Evolutionary conservation across 2,113 vertebrate genomes (phyloP), one percentile per base, ranked within the genome.

Genomic region (Oceanites oceanicus): DNA sequence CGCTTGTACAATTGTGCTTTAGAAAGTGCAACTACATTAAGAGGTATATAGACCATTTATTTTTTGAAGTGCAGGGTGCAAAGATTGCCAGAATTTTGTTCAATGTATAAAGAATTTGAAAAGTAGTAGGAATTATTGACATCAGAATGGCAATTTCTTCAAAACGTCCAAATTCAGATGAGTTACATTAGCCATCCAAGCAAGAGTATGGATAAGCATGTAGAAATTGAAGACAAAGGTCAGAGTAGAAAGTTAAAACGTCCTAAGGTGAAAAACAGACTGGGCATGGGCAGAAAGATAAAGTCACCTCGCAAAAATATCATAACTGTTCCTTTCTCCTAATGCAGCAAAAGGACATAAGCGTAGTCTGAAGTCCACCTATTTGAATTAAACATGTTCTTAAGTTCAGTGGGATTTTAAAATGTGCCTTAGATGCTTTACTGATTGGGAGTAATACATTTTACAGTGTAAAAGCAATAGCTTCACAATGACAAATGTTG

Each of bases 1-100:
- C 25, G 36, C 19, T 70, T 42, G 4, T 7, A 8, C 30, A n/a
- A 4, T 3, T 1, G 2, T 12, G 52, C 30, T 58, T 45, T 10
- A 20, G 38, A 6, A 71, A 47, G 14, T 32, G 21, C 19, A 71
- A 18, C 38, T 25, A 0, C 29, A 23, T 42, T 26, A 56, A 0
- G 6, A 36, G 22, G 3, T 13, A 29, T 2, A 30, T 0, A 11
- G 19, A 27, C 2, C 8, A 6, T 34, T 49, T 19, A 9, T 53
- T 34, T 68, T 72, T 65, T 55, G 50, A 86, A 34, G 32, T 12
- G 11, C 11, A 50, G 17, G 13, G 6, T 32, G 34, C 32, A 68
- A 45, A 53, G 29, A 14, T 17, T 11, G 49, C 15, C 70, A 76
- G 53, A 70, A 32, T 15, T 72, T 56, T 55, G 13, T n/a, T 59